These are phyloP conservation scores for Salticus scenicus DNA, from an alignment of 2,888 invertebrate genomes.

Conservation along the genomic window DNA sequence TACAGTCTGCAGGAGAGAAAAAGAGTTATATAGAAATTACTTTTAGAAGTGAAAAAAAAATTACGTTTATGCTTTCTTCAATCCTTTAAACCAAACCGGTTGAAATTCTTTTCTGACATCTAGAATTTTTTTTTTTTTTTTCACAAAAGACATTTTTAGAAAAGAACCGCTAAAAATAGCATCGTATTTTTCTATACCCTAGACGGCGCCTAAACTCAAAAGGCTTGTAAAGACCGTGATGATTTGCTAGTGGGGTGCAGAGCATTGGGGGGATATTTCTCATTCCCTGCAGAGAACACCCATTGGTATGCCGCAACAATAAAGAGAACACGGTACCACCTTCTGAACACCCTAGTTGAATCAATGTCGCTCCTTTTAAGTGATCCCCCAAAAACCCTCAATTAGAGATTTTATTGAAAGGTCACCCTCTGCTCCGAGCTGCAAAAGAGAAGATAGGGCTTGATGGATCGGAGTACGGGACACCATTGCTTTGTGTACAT, in stretches of 20 bases:
- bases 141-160: too few relatives aligned
- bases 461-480: neutral
- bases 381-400: constrained; percentile 24
- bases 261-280: too few relatives aligned
- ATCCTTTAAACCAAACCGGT: too few relatives aligned
- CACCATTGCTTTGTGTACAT: constrained; percentile 1
- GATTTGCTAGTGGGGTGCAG: constrained; percentile 36
- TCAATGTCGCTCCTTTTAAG: constrained; percentile 21
- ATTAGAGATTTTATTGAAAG: constrained; percentile 35
- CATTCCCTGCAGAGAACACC: neutral
- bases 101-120: too few relatives aligned
- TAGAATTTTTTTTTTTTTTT: too few relatives aligned
- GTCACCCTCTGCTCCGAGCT: neutral
- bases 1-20: too few relatives aligned
- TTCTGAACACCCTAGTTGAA: neutral
- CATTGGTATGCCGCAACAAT: constrained; percentile 8
- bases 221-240: constrained; percentile 45
- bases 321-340: constrained; percentile 3
- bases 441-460: neutral
- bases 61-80: too few relatives aligned
- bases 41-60: too few relatives aligned
- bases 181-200: neutral
- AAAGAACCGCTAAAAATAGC: neutral
- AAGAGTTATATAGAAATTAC: too few relatives aligned
- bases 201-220: neutral